A percentile compares a stretch with the other conserved stretches of the same genome.
Evolutionary conservation across 2,113 vertebrate genomes (phyloP).

Genomic region (Archocentrus centrarchus): DNA sequence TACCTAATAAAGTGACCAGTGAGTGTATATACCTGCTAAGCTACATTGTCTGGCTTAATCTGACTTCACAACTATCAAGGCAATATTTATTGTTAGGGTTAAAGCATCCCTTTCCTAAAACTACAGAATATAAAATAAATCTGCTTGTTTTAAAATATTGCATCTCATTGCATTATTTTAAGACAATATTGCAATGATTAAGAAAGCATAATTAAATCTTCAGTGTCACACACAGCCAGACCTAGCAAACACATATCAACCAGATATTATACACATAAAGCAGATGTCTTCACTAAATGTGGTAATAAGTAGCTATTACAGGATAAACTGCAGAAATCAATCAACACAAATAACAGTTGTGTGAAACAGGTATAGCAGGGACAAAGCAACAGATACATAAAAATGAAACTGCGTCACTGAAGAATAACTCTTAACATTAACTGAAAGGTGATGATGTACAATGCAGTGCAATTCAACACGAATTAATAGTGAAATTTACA

Average conservation of each 20-base stretch:
- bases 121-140: background rate
- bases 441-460: background rate
- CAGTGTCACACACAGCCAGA: background rate
- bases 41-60: background rate
- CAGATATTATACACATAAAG: background rate
- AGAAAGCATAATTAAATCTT: background rate
- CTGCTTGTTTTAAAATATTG: background rate
- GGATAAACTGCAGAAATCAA: constrained; percentile 8
- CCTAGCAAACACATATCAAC: background rate
- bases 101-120: background rate
- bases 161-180: background rate
- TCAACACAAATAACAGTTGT: background rate
- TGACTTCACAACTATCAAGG: background rate
- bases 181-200: background rate
- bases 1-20: background rate
- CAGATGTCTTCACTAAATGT: background rate
- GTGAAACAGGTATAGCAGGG: background rate
- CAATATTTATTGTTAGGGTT: background rate
- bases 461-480: background rate
- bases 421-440: background rate
- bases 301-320: background rate
- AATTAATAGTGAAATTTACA: constrained; percentile 15
- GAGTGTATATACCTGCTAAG: background rate
- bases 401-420: background rate
- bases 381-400: background rate